phyloP scores from a whole-genome alignment of 2,797 vertebrate genomes.

The Nannoperca obscura region DNA sequence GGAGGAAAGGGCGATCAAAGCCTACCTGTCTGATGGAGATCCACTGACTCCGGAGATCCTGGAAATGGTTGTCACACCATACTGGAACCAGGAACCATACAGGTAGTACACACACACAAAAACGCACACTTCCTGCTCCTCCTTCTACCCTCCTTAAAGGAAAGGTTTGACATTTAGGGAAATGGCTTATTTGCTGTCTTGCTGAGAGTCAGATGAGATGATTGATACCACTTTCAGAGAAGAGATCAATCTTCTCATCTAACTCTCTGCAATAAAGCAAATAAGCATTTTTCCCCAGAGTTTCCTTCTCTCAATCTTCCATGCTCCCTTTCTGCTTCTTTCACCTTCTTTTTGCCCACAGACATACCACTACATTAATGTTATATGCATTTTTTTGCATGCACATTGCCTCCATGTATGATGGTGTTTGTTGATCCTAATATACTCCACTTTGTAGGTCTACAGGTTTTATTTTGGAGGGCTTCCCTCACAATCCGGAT shows the following conservation, averaged over 20 bases:
- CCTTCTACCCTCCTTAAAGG: background rate
- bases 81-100: constrained; percentile 94
- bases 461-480: constrained; percentile 94
- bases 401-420: background rate
- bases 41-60: constrained; percentile 86
- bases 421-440: constrained; percentile 6
- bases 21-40: constrained; percentile 84
- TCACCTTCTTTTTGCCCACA: no score
- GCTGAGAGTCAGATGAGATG: background rate
- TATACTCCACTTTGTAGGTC: constrained; percentile 77
- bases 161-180: background rate
- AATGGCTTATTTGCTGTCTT: background rate
- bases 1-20: constrained; percentile 90
- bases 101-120: constrained; percentile 77
- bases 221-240: background rate
- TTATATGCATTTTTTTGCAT: background rate
- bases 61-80: constrained; percentile 87
- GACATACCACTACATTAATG: no score
- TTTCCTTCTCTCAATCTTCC: background rate
- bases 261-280: background rate
- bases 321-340: background rate
- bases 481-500: constrained; percentile 88
- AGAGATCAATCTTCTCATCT: background rate
- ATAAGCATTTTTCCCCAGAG: background rate
- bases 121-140: background rate